Base-by-base conservation (phyloP, 1,140 invertebrate genomes). In the Thalassaphorura encarpata region DNA sequence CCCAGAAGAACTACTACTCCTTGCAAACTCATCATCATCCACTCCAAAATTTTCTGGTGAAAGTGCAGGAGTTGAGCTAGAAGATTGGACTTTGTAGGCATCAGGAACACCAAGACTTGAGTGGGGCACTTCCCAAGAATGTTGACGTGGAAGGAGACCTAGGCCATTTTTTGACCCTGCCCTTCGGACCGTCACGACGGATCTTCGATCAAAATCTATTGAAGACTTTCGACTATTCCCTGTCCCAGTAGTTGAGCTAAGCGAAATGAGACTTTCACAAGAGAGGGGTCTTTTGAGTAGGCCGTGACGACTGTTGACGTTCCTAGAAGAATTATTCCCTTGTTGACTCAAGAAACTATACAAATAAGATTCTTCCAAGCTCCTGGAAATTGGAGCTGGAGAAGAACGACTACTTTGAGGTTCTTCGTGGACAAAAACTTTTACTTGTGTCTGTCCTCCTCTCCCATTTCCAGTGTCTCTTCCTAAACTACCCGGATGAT, bases 361-460 rank as follows among this genome's bases (percentile, higher is more conserved):
- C 39, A 65, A 52, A 31, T 62, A 69, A 45, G 46, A 61, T 40
- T 53, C 64, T 50, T 56, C 63, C 41, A 57, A 36, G 47, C 51
- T 63, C 55, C 50, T 59, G 28, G 56, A 60, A 24, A 57, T 29
- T 24, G 60, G 54, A 42, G 51, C 53, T 8, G 58, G 53, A 21
- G 55, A 51, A 2, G 60, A 59, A 36, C 49, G 48, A n/a, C 47
- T 48, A 29, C 49, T 43, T 27, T 52, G 24, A 27, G 66, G 67
- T 33, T 68, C 66, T 29, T 73, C 69, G 52, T 77, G 76, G 11
- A 80, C 71, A 54, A 77, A 70, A 2, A 77, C 77, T 66, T 78
- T 76, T 0, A 78, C 76, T 41, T 60, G 54, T 18, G 60, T 56
- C 33, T 36, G 33, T 36, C 33, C 33, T n/a, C n/a, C 33, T 36